Percentiles rank a stretch among this genome's conserved stretches.
Conservation (phyloP, 2,113 vertebrate species). For the Strix aluco region DNA sequence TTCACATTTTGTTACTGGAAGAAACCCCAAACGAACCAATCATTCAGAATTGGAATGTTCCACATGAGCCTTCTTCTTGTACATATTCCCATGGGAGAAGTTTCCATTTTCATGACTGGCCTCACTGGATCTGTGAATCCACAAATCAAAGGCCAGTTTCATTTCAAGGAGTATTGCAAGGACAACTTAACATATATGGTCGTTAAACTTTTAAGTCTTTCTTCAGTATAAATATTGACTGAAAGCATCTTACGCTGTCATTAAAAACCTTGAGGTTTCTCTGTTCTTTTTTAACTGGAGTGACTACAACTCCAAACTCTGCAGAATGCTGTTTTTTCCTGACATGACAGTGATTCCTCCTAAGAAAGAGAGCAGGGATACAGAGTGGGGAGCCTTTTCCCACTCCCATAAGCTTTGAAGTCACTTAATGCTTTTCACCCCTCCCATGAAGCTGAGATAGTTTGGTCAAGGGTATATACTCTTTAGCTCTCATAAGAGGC, state of each 20-base stretch:
- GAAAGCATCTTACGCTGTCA: not conserved
- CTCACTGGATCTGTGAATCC: not conserved
- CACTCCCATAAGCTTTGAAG: not conserved
- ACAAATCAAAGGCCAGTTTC: not conserved
- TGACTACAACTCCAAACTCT: not conserved
- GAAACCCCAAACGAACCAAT: not conserved
- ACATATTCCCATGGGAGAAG: not conserved
- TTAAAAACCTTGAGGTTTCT: not conserved
- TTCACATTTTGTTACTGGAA: not conserved
- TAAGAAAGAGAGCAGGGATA: not conserved
- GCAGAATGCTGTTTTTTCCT: not conserved
- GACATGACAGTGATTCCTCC: not conserved
- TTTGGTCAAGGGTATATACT: not conserved
- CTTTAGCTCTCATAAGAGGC: not conserved
- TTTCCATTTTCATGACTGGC: not conserved
- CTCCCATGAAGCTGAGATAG: not conserved
- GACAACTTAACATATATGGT: not conserved
- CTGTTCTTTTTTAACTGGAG: not conserved
- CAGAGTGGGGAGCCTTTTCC: not conserved
- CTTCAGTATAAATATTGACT: not conserved
- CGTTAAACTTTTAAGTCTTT: not conserved
- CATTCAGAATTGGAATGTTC: not conserved
- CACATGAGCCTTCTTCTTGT: not conserved
- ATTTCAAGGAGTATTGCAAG: not conserved
- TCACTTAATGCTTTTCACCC: not conserved